phyloP scores from a whole-genome alignment of 2,888 invertebrate genomes.

The Calameuta idolon region DNA sequence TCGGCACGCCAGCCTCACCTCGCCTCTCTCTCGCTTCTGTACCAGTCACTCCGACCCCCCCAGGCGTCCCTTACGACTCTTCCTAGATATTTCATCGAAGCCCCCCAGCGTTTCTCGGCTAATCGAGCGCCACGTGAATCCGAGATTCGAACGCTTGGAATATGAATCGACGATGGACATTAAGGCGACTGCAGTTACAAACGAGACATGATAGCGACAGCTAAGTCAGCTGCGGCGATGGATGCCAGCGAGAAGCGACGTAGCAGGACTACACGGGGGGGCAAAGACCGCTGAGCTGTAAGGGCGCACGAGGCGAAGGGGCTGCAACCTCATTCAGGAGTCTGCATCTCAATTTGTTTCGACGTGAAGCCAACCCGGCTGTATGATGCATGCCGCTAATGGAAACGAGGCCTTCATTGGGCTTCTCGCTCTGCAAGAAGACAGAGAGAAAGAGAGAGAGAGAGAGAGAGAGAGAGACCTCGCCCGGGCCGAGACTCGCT shows the following conservation, averaged over 20 bases:
- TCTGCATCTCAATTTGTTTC: constrained; percentile 37
- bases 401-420: constrained; percentile 41
- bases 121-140: background rate
- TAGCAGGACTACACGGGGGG: background rate
- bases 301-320: background rate
- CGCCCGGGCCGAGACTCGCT: constrained; percentile 24
- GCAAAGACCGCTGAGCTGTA: background rate
- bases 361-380: constrained; percentile 22
- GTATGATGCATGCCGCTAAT: constrained; percentile 46
- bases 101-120: background rate
- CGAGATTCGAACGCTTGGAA: constrained; percentile 5
- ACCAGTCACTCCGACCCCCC: background rate
- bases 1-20: too few species aligned
- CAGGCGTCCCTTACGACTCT: background rate
- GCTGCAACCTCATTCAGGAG: constrained; percentile 23
- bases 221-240: background rate
- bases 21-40: background rate
- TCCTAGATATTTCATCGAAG: background rate
- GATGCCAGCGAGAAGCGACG: background rate
- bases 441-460: constrained; percentile 13
- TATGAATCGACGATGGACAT: background rate
- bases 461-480: background rate
- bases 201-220: background rate
- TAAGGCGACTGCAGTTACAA: background rate
- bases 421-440: constrained; percentile 23